phyloP scores from a whole-genome alignment of 2,113 vertebrate genomes.

The Xiphophorus hellerii region DNA sequence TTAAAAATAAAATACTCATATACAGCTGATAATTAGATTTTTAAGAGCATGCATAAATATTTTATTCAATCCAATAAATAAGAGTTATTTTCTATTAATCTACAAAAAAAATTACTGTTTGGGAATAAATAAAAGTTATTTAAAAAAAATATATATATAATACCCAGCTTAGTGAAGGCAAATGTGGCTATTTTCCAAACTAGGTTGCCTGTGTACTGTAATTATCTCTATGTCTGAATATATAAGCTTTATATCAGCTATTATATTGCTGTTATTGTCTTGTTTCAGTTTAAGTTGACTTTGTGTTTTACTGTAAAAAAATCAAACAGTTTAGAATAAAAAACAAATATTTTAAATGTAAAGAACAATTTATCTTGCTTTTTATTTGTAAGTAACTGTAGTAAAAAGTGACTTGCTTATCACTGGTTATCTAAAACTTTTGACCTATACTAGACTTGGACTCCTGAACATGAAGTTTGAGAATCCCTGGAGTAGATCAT shows the following conservation, averaged over 20 bases:
- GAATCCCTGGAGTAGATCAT: neutral
- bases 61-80: neutral
- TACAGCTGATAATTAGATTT: neutral
- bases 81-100: neutral
- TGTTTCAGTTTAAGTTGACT: neutral
- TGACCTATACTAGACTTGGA: too few species aligned
- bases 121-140: too few species aligned
- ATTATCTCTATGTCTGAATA: too few species aligned
- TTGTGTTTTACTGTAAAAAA: neutral
- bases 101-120: neutral
- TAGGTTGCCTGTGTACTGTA: too few species aligned
- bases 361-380: neutral
- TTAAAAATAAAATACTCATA: neutral
- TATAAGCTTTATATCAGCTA: too few species aligned
- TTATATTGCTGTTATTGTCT: neutral
- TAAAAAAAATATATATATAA: too few species aligned
- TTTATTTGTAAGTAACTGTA: neutral
- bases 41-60: neutral
- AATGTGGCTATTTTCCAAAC: too few species aligned
- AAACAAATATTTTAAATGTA: neutral
- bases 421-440: neutral
- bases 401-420: neutral
- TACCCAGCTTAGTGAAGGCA: too few species aligned
- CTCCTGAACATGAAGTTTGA: too few species aligned
- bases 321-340: too few species aligned